Percentiles rank a stretch among this genome's conserved stretches.
Conservation (phyloP, 1,140 invertebrate species). For the Chironomus tepperi region DNA sequence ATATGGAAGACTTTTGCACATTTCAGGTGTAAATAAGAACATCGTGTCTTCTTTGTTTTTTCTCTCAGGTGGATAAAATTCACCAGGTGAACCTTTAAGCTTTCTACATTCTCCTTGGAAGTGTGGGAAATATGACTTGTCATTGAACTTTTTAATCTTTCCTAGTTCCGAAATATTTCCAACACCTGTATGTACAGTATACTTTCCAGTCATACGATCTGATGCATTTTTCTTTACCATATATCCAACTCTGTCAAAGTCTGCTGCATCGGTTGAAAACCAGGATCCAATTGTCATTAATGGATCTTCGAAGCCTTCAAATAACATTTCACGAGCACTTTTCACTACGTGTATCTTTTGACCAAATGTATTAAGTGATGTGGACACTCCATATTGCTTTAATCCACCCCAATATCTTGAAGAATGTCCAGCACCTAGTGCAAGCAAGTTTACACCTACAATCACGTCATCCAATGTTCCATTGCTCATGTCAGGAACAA, state of each 20-base stretch:
- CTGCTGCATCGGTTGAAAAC: conserved; percentile 42
- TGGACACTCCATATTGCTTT: conserved; percentile 47
- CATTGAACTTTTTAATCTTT: conserved; percentile 59
- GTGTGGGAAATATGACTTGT: conserved; percentile 48
- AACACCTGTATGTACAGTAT: conserved; percentile 61
- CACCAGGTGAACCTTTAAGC: conserved; percentile 60
- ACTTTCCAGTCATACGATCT: conserved; percentile 57
- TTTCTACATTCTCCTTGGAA: conserved; percentile 49
- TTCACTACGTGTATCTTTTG: conserved; percentile 51
- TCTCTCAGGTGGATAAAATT: conserved; percentile 59
- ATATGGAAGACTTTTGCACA: conserved; percentile 54
- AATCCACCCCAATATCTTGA: conserved; percentile 46
- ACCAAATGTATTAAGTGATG: conserved; percentile 43
- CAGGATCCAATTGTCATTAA: conserved; percentile 55
- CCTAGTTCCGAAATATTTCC: conserved; percentile 52
- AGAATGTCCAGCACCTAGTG: conserved; percentile 59
- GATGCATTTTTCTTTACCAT: conserved; percentile 74
- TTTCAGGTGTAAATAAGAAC: conserved; percentile 56
- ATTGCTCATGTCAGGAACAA: conserved; percentile 59
- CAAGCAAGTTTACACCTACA: conserved; percentile 64
- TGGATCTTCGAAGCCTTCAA: conserved; percentile 64
- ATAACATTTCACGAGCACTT: conserved; percentile 60
- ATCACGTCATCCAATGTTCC: conserved; percentile 71
- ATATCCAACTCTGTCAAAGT: conserved; percentile 65
- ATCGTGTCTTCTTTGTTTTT: conserved; percentile 46